phyloP scores from a whole-genome alignment of 2,113 vertebrate genomes.

The Lophochroa leadbeateri region DNA sequence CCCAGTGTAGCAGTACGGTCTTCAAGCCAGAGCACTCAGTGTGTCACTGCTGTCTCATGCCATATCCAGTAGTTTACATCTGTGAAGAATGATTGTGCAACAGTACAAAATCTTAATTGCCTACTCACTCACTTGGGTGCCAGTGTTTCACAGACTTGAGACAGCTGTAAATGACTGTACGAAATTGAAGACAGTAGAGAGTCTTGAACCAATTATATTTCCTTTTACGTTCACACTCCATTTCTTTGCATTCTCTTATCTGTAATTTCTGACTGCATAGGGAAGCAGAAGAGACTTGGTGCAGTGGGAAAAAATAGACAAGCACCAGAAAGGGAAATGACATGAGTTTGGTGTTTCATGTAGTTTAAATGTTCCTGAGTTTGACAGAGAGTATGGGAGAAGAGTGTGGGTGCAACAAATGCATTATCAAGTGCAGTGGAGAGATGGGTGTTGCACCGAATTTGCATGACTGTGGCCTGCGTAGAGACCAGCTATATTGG shows the following conservation, averaged over 20 bases:
- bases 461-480: not conserved
- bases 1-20: accelerated
- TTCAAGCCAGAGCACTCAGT: not conserved
- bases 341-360: not conserved
- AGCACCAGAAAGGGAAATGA: conserved; percentile 3
- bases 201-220: conserved; percentile 54
- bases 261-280: not conserved
- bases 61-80: not conserved
- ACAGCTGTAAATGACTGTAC: conserved; percentile 47
- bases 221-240: not conserved
- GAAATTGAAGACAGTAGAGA: conserved; percentile 36
- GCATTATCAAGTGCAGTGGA: not conserved
- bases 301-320: not conserved
- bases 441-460: not conserved
- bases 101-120: conserved; percentile 33
- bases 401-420: not conserved
- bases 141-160: conserved; percentile 21
- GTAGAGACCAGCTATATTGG: not conserved
- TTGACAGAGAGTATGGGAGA: not conserved
- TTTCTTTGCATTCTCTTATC: conserved; percentile 17
- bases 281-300: not conserved
- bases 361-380: not conserved
- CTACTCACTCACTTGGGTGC: conserved; percentile 37
- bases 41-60: not conserved
- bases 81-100: not conserved